phyloP scores from a whole-genome alignment of 2,113 vertebrate species.

The Carassius auratus region DNA sequence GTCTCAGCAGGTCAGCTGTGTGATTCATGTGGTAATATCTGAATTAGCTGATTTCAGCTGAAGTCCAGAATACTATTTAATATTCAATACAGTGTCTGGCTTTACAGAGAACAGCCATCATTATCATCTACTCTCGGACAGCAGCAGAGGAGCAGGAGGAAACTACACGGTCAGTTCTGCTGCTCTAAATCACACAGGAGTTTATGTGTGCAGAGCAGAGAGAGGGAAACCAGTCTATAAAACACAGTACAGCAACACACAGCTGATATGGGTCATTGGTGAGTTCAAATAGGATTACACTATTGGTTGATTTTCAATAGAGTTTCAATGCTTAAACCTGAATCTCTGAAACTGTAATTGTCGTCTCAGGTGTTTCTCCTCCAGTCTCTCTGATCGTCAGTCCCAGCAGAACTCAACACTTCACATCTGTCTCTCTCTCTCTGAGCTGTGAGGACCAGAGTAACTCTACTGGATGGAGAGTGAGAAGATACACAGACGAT shows the following conservation, averaged over 20 bases:
- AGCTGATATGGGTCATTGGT: conserved; percentile 44
- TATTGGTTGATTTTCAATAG: neutral
- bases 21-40: neutral
- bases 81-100: no score
- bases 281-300: neutral
- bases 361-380: conserved; percentile 17
- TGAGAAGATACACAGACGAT: no score
- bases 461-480: neutral
- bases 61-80: no score
- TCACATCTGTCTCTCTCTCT: conserved; percentile 28
- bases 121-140: conserved; percentile 7
- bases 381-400: conserved; percentile 39
- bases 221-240: conserved; percentile 23
- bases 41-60: no score
- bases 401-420: conserved; percentile 40
- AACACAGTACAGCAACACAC: conserved; percentile 31
- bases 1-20: neutral
- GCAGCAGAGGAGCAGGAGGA: conserved; percentile 31
- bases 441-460: conserved; percentile 48
- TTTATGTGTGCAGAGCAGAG: conserved; percentile 39
- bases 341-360: neutral
- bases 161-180: conserved; percentile 42
- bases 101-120: neutral
- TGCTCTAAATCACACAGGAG: conserved; percentile 41
- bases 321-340: neutral